phyloP scores from a whole-genome alignment of 1,140 invertebrate species.

The Bombus soroeensis region DNA sequence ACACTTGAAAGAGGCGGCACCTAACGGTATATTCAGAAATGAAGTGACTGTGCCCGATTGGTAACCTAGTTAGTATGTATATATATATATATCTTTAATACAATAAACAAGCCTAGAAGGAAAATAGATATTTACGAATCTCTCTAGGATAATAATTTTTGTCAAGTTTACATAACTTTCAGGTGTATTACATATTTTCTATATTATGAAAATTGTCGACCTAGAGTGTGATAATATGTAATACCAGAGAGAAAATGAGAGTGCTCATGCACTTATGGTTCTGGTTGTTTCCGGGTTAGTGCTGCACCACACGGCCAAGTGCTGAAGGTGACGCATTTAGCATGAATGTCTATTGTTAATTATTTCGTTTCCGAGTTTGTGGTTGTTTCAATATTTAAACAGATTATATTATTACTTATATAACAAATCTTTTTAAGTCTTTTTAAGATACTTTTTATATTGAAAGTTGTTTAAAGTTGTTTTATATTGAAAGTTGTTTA shows the following conservation, averaged over 20 bases:
- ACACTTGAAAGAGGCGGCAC: conserved; percentile 23
- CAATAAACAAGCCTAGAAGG: conserved; percentile 84
- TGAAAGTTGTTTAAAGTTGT: not conserved
- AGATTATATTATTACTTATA: not conserved
- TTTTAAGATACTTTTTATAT: not conserved
- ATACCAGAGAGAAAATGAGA: not conserved
- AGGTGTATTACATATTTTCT: conserved; percentile 59
- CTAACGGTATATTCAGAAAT: conserved; percentile 18
- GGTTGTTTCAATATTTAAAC: not conserved
- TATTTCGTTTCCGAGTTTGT: too few species aligned
- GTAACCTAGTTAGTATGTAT: not conserved
- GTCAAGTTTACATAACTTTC: too few species aligned
- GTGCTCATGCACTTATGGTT: too few species aligned
- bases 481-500: not conserved
- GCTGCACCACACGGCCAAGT: too few species aligned
- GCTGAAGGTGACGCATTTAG: too few species aligned
- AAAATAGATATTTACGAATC: conserved; percentile 78
- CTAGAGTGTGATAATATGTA: conserved; percentile 81
- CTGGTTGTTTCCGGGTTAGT: too few species aligned
- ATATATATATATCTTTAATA: conserved; percentile 49
- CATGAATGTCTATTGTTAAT: too few species aligned
- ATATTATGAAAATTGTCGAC: conserved; percentile 82
- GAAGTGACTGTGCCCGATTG: not conserved
- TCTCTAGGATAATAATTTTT: conserved; percentile 60
- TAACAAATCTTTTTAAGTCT: not conserved